Percentiles rank a stretch among this genome's conserved stretches.
phyloP scores from a whole-genome alignment of 1,140 invertebrate species.

The Triops cancriformis region DNA sequence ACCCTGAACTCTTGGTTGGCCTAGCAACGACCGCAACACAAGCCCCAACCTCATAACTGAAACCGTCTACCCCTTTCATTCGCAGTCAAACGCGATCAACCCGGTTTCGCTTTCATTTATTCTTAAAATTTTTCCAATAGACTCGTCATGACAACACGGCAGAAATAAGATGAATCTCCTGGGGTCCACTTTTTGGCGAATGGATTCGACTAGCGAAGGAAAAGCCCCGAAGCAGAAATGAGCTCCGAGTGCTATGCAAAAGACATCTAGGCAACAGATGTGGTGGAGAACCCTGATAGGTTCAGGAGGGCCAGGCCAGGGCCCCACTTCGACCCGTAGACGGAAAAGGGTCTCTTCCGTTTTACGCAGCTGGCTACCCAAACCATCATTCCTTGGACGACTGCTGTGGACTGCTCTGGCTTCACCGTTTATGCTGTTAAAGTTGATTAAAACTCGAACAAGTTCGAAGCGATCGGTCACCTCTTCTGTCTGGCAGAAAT shows the following conservation, averaged over 20 bases:
- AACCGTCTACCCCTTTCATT: background rate
- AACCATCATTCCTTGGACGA: slow-evolving; percentile 8
- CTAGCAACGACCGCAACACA: slow-evolving; percentile 4
- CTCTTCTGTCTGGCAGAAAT: background rate
- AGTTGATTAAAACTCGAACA: background rate
- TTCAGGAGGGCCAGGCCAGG: background rate
- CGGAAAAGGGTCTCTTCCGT: background rate
- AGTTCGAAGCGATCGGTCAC: background rate
- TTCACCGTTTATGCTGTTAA: background rate
- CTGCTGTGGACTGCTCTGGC: background rate
- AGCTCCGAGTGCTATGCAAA: background rate
- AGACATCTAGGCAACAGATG: background rate
- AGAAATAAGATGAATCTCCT: background rate
- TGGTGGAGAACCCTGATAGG: slow-evolving; percentile 3
- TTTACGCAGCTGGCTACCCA: background rate
- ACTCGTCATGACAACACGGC: background rate
- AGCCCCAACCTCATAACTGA: background rate
- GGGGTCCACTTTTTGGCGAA: background rate
- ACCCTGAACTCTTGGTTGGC: slow-evolving; percentile 4
- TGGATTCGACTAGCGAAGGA: background rate
- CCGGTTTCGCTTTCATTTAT: background rate
- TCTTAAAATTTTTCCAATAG: background rate
- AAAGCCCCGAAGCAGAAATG: background rate
- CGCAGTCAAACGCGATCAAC: background rate
- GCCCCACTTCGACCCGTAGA: background rate